Evolutionary conservation across 1,140 invertebrate genomes (phyloP).

Genomic region (Linepithema humile): DNA sequence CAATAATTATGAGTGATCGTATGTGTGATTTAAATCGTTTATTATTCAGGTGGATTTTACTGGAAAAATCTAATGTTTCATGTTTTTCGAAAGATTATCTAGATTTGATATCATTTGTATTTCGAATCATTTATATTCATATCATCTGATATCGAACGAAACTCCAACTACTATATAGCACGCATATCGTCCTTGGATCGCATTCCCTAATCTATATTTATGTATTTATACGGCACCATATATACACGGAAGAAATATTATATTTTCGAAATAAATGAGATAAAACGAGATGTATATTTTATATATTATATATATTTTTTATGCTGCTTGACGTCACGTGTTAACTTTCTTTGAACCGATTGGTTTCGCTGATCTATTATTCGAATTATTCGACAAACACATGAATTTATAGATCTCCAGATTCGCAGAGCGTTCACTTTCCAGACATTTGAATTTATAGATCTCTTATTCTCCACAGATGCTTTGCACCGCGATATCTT

Average conservation of each 20-base stretch:
- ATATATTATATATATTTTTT: not conserved
- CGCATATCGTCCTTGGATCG: not conserved
- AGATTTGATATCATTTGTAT: not conserved
- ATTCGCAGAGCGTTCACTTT: not conserved
- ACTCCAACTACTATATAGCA: not conserved
- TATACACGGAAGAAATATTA: slow-evolving; percentile 7
- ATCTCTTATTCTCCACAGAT: slow-evolving; percentile 5
- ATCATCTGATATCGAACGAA: not conserved
- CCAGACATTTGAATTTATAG: slow-evolving; percentile 30
- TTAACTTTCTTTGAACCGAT: not conserved
- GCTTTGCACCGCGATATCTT: not conserved
- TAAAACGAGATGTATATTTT: not conserved
- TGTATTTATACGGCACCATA: not conserved
- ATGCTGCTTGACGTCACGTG: not conserved
- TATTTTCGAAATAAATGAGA: not conserved
- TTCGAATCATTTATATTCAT: not conserved
- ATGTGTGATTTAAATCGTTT: not conserved
- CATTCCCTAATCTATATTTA: slow-evolving; percentile 3
- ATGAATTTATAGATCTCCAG: slow-evolving; percentile 12
- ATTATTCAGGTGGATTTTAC: not conserved
- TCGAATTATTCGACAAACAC: slow-evolving; percentile 7
- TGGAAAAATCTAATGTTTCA: not conserved
- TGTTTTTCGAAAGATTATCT: not conserved
- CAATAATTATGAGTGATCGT: not conserved
- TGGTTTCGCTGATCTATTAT: slow-evolving; percentile 7